Base-by-base conservation (phyloP, 2,888 invertebrate species). In the Cryptocephalus moraei region DNA sequence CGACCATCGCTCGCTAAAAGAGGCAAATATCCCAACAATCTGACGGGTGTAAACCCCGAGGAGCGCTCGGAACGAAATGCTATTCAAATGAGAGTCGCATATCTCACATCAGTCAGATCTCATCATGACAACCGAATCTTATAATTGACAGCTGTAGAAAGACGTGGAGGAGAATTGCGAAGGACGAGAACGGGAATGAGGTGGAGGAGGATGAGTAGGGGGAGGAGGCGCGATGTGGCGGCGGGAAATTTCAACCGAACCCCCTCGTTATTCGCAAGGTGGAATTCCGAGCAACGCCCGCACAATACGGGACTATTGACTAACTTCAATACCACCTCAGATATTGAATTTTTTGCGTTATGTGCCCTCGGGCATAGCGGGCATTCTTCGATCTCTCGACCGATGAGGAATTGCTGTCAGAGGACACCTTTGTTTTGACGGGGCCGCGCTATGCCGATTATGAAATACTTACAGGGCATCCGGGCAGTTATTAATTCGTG, bases 281-380 rank as follows among this genome's bases (percentile, higher is more conserved):
- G 56, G 56, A 55, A 55, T 56, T 52, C 43, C 39, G 49, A 49
- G 49, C 48, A 51, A 51, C 54, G 55, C 11, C 55, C 54, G 56
- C 62, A 62, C 62, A 61, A 63, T 60, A 59, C 60, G 57, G 49
- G 46, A 22, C 61, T 58, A 62, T 62, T 62, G 62, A 62, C 62
- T 59, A 59, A 62, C 62, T 61, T 56, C 63, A 63, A 64, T 62
- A 59, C 61, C 56, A 44, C 49, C 22, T 51, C 56, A 60, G 63
- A 64, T 66, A 66, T 66, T 66, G 66, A 64, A 66, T 66, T 66
- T 66, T 66, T 66, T 60, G 60, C 62, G 57, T 58, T 62, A 64
- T 64, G 61, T 63, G 58, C 56, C 59, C 59, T 53, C 56, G 56
- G 58, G 56, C 60, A 62, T 63, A 57, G 56, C 59, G 49, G 58